These are phyloP conservation scores for Nyctibius grandis DNA, from an alignment of 2,797 vertebrate species.

Conservation along the genomic window DNA sequence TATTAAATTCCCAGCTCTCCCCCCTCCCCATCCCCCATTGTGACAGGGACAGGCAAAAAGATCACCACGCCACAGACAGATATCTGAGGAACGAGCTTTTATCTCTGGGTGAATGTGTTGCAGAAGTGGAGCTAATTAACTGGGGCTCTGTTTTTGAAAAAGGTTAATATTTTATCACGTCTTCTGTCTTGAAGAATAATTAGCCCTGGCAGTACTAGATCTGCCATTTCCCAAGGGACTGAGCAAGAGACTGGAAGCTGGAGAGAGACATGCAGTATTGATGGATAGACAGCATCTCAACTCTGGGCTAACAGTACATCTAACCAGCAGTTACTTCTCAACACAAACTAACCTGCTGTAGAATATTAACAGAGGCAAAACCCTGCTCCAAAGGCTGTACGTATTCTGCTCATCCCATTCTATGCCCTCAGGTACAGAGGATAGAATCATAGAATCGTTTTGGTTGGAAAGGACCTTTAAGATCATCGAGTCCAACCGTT, in stretches of 20 bases:
- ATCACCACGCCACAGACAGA: not conserved
- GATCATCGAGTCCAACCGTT: too few relatives aligned
- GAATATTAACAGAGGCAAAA: not conserved
- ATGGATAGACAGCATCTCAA: not conserved
- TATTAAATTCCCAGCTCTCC: slow-evolving; percentile 13
- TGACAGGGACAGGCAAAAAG: not conserved
- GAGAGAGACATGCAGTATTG: not conserved
- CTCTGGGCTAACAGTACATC: not conserved
- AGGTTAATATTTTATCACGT: slow-evolving; percentile 65
- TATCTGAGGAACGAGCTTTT: slow-evolving; percentile 15
- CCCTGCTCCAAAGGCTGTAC: not conserved
- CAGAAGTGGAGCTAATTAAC: slow-evolving; percentile 54
- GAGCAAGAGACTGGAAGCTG: not conserved
- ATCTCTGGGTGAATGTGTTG: slow-evolving; percentile 10
- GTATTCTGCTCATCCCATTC: not conserved
- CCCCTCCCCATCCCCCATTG: not conserved
- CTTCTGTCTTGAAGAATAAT: slow-evolving; percentile 57
- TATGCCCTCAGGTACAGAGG: not conserved
- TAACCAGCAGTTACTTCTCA: not conserved
- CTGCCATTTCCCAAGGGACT: not conserved
- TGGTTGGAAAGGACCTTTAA: too few relatives aligned
- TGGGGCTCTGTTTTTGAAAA: slow-evolving; percentile 41
- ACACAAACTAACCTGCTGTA: not conserved
- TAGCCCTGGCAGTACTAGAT: slow-evolving; percentile 22
- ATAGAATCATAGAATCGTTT: too few relatives aligned